Evolutionary conservation across 2,888 invertebrate species (phyloP).

Genomic region (Steromphala cineraria): DNA sequence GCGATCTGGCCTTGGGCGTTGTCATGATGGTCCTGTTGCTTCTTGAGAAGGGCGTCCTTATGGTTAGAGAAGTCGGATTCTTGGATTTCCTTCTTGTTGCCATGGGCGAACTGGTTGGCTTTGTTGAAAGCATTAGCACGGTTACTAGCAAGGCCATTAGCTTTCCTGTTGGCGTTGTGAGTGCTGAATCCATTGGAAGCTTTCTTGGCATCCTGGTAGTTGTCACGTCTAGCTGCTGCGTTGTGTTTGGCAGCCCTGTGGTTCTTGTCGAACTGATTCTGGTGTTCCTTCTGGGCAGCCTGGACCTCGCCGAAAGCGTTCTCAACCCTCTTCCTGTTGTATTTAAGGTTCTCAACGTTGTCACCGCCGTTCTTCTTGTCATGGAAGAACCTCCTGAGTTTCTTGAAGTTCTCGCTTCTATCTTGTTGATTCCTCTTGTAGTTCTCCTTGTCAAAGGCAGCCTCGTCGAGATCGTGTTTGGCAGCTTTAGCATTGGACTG

Average conservation of each 20-base stretch:
- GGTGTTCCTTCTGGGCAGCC: slow-evolving; percentile 29
- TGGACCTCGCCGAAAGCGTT: slow-evolving; percentile 35
- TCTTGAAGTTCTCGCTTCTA: slow-evolving; percentile 30
- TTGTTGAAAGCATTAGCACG: slow-evolving; percentile 22
- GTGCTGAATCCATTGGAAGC: slow-evolving; percentile 19
- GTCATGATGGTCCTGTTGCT: slow-evolving; percentile 26
- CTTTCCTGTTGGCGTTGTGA: slow-evolving; percentile 9
- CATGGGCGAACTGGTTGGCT: slow-evolving; percentile 17
- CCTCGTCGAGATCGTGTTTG: slow-evolving; percentile 31
- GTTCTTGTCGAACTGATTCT: slow-evolving; percentile 30
- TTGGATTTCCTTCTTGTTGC: slow-evolving; percentile 17
- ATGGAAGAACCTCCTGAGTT: slow-evolving; percentile 37
- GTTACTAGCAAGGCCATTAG: slow-evolving; percentile 5
- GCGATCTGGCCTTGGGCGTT: neutral
- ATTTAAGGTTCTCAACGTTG: slow-evolving; percentile 35
- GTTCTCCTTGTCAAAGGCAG: slow-evolving; percentile 32
- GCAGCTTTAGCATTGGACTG: slow-evolving; percentile 30
- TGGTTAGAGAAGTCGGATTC: slow-evolving; percentile 23
- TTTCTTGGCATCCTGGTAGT: slow-evolving; percentile 26
- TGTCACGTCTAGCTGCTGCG: slow-evolving; percentile 23
- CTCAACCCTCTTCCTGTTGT: slow-evolving; percentile 32
- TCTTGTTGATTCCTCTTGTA: slow-evolving; percentile 27
- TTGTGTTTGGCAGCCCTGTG: slow-evolving; percentile 30
- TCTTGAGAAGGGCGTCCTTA: slow-evolving; percentile 10
- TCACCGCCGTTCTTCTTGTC: slow-evolving; percentile 36